phyloP scores from a whole-genome alignment of 2,888 invertebrate genomes.

The Coenonympha glycerion region DNA sequence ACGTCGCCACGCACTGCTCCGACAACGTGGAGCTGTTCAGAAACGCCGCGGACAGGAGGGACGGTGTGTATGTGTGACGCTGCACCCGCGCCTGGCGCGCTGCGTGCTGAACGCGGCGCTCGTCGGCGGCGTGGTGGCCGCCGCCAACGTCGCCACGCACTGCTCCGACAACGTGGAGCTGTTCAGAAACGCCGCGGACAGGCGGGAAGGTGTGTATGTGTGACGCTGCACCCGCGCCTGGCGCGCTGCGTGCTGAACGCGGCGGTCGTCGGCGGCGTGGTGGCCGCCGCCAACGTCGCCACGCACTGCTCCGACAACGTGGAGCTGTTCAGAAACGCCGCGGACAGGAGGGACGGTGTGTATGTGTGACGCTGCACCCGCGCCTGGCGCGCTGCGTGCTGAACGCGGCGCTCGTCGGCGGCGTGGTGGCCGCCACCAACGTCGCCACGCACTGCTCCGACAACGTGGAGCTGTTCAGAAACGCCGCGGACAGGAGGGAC shows the following conservation, averaged over 20 bases:
- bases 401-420: too few species aligned
- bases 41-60: constrained; percentile 59
- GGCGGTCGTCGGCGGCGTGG: background rate
- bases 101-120: constrained; percentile 76
- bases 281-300: background rate
- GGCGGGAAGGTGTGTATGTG: too few species aligned
- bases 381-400: too few species aligned
- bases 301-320: constrained; percentile 50
- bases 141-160: constrained; percentile 39
- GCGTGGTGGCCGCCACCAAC: too few species aligned
- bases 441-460: too few species aligned
- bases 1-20: constrained; percentile 45
- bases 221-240: constrained; percentile 21
- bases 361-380: too few species aligned
- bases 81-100: constrained; percentile 78
- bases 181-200: constrained; percentile 73
- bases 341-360: too few species aligned
- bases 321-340: too few species aligned
- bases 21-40: constrained; percentile 73
- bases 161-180: constrained; percentile 68
- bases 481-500: too few species aligned
- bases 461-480: too few species aligned
- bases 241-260: background rate
- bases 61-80: constrained; percentile 67
- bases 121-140: constrained; percentile 67